Evolutionary conservation across 2,888 invertebrate genomes (phyloP).

Genomic region (Pecten maximus): DNA sequence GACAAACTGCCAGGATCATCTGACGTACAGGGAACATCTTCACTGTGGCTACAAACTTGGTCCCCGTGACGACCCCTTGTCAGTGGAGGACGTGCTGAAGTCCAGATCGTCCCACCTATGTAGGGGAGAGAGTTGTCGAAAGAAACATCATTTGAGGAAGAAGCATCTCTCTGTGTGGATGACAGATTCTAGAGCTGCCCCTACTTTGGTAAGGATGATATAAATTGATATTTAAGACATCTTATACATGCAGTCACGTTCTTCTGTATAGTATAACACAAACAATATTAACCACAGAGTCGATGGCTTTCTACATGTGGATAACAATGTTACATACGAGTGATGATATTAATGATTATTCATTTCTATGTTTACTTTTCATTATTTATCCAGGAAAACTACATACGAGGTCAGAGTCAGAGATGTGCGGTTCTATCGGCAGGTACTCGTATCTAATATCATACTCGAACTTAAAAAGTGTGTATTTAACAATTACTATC

Average conservation of each 20-base stretch:
- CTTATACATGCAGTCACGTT: too few relatives aligned
- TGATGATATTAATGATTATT: too few relatives aligned
- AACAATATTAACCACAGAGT: too few relatives aligned
- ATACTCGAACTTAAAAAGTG: too few relatives aligned
- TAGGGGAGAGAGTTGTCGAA: background rate
- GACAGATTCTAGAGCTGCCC: background rate
- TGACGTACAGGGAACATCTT: background rate
- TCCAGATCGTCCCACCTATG: background rate
- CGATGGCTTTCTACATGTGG: too few relatives aligned
- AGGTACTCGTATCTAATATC: background rate
- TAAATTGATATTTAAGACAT: too few relatives aligned
- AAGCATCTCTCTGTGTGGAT: background rate
- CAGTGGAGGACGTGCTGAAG: background rate
- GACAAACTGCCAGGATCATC: background rate
- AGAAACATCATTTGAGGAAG: background rate
- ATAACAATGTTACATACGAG: too few relatives aligned
- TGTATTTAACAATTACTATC: too few relatives aligned
- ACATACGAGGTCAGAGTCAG: background rate
- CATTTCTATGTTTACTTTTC: too few relatives aligned
- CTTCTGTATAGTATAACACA: too few relatives aligned
- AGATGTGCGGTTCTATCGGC: background rate
- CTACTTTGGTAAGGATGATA: background rate
- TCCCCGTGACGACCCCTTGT: background rate
- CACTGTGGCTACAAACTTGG: background rate
- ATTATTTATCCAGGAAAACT: background rate